A percentile compares a stretch with the other conserved stretches of the same genome.
Conservation (phyloP, 2,888 invertebrate species). For the Andrena hattorfiana region DNA sequence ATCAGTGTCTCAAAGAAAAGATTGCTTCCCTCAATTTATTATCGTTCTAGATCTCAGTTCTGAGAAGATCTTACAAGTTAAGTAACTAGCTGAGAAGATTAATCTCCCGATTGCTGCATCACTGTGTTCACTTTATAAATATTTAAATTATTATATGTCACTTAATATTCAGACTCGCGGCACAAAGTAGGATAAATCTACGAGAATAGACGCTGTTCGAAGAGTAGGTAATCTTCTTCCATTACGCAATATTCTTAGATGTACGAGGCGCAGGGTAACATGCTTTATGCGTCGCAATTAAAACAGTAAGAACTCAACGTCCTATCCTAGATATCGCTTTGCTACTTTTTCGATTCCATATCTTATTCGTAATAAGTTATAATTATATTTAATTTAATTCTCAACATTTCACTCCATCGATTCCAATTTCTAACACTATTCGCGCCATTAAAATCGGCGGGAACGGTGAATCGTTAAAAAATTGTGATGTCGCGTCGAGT, state of each 20-base stretch:
- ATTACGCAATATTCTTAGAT: conserved; percentile 21
- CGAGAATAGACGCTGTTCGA: conserved; percentile 15
- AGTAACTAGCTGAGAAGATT: neutral
- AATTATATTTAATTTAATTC: too few relatives aligned
- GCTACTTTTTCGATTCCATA: neutral
- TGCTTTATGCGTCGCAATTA: conserved; percentile 2
- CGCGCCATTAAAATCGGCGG: neutral
- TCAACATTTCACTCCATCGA: too few relatives aligned
- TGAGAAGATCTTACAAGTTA: neutral
- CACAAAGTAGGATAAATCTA: neutral
- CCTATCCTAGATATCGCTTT: neutral
- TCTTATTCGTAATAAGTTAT: neutral
- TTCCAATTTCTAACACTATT: neutral
- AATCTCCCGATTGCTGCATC: conserved; percentile 1
- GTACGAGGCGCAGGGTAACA: neutral
- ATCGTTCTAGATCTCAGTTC: too few relatives aligned
- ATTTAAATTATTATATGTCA: conserved; percentile 17
- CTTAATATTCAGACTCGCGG: neutral
- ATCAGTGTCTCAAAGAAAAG: too few relatives aligned
- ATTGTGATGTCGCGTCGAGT: neutral
- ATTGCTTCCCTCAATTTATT: too few relatives aligned
- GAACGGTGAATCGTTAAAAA: neutral
- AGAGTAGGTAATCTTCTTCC: conserved; percentile 21
- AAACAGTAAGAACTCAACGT: neutral
- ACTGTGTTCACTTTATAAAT: neutral